A percentile compares a stretch with the other conserved stretches of the same genome.
phyloP scores from a whole-genome alignment of 1,140 invertebrate species.

The Scaptomyza hsui region DNA sequence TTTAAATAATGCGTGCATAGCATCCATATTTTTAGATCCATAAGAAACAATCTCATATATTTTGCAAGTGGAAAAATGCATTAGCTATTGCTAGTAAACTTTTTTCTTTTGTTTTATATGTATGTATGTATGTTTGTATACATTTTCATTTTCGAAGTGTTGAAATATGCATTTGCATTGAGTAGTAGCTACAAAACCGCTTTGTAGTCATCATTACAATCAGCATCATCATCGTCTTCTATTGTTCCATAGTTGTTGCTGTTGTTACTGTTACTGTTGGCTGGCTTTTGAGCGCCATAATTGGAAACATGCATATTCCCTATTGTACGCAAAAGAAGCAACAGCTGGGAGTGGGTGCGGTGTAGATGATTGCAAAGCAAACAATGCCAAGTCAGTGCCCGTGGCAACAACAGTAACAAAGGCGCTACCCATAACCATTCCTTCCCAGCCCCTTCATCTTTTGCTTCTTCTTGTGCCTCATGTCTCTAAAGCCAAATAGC shows the following conservation, averaged over 20 bases:
- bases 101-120: constrained; percentile 13
- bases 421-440: neutral
- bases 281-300: constrained; percentile 59
- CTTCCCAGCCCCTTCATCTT: neutral
- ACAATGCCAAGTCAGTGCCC: constrained; percentile 49
- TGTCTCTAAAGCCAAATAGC: constrained; percentile 41
- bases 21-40: neutral
- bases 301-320: constrained; percentile 55
- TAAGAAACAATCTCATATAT: neutral
- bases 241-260: constrained; percentile 42
- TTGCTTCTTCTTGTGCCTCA: neutral
- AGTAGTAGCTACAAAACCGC: constrained; percentile 10
- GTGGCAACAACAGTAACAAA: constrained; percentile 36
- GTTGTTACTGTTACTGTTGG: constrained; percentile 32
- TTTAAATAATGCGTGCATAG: neutral
- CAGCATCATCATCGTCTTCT: constrained; percentile 9
- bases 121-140: too few relatives aligned
- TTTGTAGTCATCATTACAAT: constrained; percentile 36
- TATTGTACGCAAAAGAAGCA: constrained; percentile 36
- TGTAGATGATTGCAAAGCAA: constrained; percentile 50
- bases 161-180: constrained; percentile 34
- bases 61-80: constrained; percentile 50
- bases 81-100: constrained; percentile 19
- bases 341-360: constrained; percentile 3
- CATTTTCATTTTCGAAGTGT: constrained; percentile 44